Evolutionary conservation across 1,140 invertebrate species (phyloP).

Genomic region (Mercenaria mercenaria): DNA sequence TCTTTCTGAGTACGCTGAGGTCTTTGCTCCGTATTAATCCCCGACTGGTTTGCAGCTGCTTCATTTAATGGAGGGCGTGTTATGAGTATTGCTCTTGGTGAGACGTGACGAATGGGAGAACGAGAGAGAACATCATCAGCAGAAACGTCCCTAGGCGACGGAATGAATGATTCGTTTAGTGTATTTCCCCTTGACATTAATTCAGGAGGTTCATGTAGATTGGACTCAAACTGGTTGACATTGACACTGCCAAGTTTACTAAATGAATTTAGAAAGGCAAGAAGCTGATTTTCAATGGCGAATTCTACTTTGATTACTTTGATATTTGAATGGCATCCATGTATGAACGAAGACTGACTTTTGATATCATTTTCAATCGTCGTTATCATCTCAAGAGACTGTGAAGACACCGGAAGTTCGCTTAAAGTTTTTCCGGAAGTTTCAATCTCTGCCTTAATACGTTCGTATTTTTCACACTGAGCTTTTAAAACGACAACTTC

Average conservation of each 20-base stretch:
- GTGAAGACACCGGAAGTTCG: conserved; percentile 37
- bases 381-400: conserved; percentile 24
- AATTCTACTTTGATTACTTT: conserved; percentile 55
- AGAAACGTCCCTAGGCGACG: conserved; percentile 19
- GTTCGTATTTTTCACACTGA: conserved; percentile 59
- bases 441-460: conserved; percentile 46
- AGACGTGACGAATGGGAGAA: conserved; percentile 25
- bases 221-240: conserved; percentile 33
- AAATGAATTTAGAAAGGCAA: conserved; percentile 47
- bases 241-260: conserved; percentile 49
- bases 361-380: conserved; percentile 56
- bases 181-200: conserved; percentile 41
- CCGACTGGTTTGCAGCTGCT: conserved; percentile 10
- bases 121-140: conserved; percentile 12
- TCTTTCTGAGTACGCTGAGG: conserved; percentile 42
- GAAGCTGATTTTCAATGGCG: conserved; percentile 35
- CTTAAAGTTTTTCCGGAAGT: conserved; percentile 36
- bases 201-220: conserved; percentile 34
- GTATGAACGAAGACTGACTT: conserved; percentile 35
- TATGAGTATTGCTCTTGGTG: conserved; percentile 34
- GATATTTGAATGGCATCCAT: conserved; percentile 40
- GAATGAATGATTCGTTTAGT: conserved; percentile 46
- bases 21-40: not conserved
- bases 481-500: conserved; percentile 53
- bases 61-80: not conserved